These are phyloP conservation scores for Tragelaphus buxtoni DNA, from an alignment of 2,113 vertebrate species.

Conservation along the genomic window DNA sequence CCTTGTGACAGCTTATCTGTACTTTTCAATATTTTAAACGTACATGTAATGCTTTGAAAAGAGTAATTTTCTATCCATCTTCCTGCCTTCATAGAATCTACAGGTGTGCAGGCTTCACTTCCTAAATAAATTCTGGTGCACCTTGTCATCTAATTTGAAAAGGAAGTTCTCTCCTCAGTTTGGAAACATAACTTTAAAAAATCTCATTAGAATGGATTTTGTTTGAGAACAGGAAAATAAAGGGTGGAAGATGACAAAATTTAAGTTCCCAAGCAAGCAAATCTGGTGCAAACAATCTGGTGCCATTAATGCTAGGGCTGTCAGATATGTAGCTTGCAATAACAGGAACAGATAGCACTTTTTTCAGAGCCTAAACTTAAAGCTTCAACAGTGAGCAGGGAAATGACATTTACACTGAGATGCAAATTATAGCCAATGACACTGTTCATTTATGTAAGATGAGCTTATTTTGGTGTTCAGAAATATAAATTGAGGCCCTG, in stretches of 20 bases:
- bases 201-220: constrained; percentile 57
- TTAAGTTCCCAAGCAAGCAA: constrained; percentile 49
- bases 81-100: not conserved
- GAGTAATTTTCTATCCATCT: not conserved
- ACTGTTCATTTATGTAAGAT: constrained; percentile 64
- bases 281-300: constrained; percentile 58
- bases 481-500: constrained; percentile 20
- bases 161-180: not conserved
- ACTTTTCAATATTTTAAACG: not conserved
- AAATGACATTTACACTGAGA: constrained; percentile 71
- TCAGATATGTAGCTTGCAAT: constrained; percentile 57
- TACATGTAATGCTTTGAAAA: not conserved
- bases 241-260: not conserved
- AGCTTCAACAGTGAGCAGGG: constrained; percentile 58
- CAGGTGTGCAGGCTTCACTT: not conserved
- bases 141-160: not conserved
- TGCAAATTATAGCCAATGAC: constrained; percentile 66
- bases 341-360: constrained; percentile 51
- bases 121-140: not conserved
- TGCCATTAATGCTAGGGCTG: constrained; percentile 73
- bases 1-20: not conserved
- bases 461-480: constrained; percentile 65
- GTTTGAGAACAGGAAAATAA: constrained; percentile 27
- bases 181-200: constrained; percentile 44
- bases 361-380: constrained; percentile 67